Percentiles rank a stretch among this genome's conserved stretches.
Evolutionary conservation across 2,888 invertebrate species (phyloP).

Genomic region (Sinhomidia bicolor): DNA sequence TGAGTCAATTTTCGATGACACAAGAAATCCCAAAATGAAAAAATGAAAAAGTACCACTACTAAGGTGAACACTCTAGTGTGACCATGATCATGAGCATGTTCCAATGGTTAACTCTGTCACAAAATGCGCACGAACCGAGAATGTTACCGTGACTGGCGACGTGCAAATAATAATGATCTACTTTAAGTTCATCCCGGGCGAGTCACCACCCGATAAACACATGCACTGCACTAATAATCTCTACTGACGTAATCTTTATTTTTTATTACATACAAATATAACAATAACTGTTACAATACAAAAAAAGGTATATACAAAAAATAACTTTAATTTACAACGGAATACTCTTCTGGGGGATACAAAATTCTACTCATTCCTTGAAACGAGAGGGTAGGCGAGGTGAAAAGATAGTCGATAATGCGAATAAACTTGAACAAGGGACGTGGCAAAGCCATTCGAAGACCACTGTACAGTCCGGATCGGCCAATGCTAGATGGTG

Average conservation of each 20-base stretch:
- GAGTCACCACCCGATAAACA: neutral
- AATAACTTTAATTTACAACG: neutral
- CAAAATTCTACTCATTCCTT: conserved; percentile 39
- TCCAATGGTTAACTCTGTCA: conserved; percentile 6
- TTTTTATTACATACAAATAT: too few relatives aligned
- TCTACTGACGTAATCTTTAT: too few relatives aligned
- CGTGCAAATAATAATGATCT: neutral
- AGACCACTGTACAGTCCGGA: conserved; percentile 35
- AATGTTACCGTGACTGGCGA: neutral
- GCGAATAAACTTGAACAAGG: conserved; percentile 31
- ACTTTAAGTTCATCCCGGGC: neutral
- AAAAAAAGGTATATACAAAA: too few relatives aligned
- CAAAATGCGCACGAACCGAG: neutral
- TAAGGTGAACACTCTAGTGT: too few relatives aligned
- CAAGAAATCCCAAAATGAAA: too few relatives aligned
- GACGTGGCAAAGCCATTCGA: conserved; percentile 25
- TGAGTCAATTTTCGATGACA: too few relatives aligned
- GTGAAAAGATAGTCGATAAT: conserved; percentile 52
- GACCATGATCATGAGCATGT: conserved; percentile 11
- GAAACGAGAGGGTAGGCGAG: neutral
- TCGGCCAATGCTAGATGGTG: neutral
- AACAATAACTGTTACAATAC: too few relatives aligned
- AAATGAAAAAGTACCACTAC: too few relatives aligned
- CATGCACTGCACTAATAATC: neutral
- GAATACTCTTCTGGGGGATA: conserved; percentile 43